Base-by-base conservation (phyloP, 2,888 invertebrate genomes). In the Erebia palarica region DNA sequence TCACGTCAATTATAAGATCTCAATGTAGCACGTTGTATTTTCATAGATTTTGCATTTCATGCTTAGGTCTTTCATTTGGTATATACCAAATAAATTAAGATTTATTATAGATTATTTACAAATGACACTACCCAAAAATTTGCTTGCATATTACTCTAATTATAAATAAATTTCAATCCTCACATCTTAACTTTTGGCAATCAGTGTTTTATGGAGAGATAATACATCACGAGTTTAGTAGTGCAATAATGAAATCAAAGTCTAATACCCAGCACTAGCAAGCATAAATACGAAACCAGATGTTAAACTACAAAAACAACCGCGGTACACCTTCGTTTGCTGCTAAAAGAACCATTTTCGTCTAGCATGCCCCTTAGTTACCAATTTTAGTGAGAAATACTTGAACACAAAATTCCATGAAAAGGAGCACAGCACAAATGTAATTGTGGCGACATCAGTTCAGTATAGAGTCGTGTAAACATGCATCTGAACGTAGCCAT, bases 401-500 rank as follows among this genome's bases (percentile, higher is more conserved):
- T 51, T n/a, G 51, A n/a, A 7, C n/a, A n/a, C n/a, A n/a, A 51
- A 53, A 53, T 53, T 16, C 47, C 47, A 59, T 59, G 36, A 42
- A 14, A 42, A 59, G 36, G 42, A 36, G 9, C 8, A 9, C n/a
- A n/a, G n/a, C n/a, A 47, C 47, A 47, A 47, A 2, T 13, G 13
- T 13, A 11, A 47, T 47, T 47, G 10, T 10, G 47, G 13, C 13
- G 13, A 5, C 8, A n/a, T 47, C 4, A 51, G 1, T 51, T 14
- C 51, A 16, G 1, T 60, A 42, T 10, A 14, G 16, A 27, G 3
- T 60, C 60, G n/a, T 44, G 60, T 47, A 61, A 16, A 47, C 63
- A 63, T 49, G 21, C 63, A 13, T 1, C 14, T 49, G 47, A 49
- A 21, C 27, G 21, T n/a, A 63, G 63, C 63, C 14, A 63, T 63